Evolutionary conservation across 1,140 invertebrate genomes (phyloP), one percentile per base, ranked within the genome.

Genomic region (Drosophila ercepeae): DNA sequence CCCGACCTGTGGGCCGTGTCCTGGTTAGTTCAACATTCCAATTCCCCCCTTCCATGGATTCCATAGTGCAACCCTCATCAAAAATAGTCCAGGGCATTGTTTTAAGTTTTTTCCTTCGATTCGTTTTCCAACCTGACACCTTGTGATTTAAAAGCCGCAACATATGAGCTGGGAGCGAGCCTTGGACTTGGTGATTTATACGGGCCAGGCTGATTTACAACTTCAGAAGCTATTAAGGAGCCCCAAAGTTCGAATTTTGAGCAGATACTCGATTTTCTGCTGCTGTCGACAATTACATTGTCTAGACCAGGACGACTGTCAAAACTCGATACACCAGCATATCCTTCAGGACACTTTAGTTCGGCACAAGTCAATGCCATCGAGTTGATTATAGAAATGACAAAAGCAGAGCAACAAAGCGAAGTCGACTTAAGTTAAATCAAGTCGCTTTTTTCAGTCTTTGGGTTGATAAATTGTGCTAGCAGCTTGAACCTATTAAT

Each of bases 61-160:
- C 45, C 34, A 42, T 32, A 50, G 55, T 29, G 16, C 60, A 55
- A 84, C 79, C 79, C 79, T 84, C 71, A 54, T 84, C 79, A 84
- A 72, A 74, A 83, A 53, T 60, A 58, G 65, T 61, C 50, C 42
- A 54, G 21, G 16, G 48, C 2, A 16, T 55, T 52, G 39, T 9
- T 34, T 13, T 27, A 29, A 32, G 46, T 48, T 39, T 23, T 59
- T 21, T 45, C 50, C 13, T 32, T 61, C 36, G 21, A 46, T n/a
- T 39, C 36, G 36, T 41, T 41, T 57, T 14, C 21, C 39, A 50
- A 19, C 63, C 50, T 86, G 81, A 86, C 81, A 88, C 81, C 81
- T 81, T 77, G 82, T 86, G 81, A 86, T 86, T 86, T 86, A 86
- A 77, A 88, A 74, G 81, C 69, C 69, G 82, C 82, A 88, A 74